Base-by-base conservation (phyloP, 2,797 vertebrate species). In the Bovichtus variegatus region DNA sequence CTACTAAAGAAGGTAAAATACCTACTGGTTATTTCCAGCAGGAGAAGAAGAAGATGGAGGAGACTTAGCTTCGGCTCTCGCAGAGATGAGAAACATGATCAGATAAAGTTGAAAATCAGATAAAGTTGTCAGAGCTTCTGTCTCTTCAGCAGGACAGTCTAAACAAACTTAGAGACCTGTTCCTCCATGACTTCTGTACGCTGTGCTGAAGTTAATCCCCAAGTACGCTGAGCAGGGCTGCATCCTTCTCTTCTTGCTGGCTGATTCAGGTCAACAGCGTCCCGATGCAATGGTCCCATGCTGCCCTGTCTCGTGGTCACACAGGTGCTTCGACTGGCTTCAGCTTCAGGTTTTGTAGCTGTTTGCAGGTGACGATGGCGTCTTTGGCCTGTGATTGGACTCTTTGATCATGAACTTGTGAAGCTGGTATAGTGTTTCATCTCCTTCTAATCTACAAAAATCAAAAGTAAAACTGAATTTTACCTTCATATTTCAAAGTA, bases 181-280 rank as follows among this genome's bases (percentile, higher is more conserved):
- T 66, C 55, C 63, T 76, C 47, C 8, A 21, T 59, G 72, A 68
- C 47, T 63, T 78, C 66, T 72, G 41, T 36, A 64, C 40, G 25
- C 38, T 18, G 6, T 38, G 11, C 38, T 70, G 47, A 55, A 64
- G 21, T 68, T 51, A 59, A 75, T 57, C 76, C 49, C 25, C 15
- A 62, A 16, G 25, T 63, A 49, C 6, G 7, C 71, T 50, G 53
- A 46, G 61, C 18, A 9, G 71, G 60, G 55, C 71, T 66, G 43
- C 25, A 85, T 93, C 89, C 87, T 87, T 93, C 81, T 83, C 88
- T 87, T 90, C 88, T 43, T 77, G 87, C 54, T 38, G 96, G 94
- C 94, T 96, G 95, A 92, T 87, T 91, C 93, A 88, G 86, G 88
- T 59, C 21, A 47, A 3, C 27, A 27, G 21, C 6, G 0, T 63